Evolutionary conservation across 2,888 invertebrate genomes (phyloP).

Genomic region (Chalcis sispes): DNA sequence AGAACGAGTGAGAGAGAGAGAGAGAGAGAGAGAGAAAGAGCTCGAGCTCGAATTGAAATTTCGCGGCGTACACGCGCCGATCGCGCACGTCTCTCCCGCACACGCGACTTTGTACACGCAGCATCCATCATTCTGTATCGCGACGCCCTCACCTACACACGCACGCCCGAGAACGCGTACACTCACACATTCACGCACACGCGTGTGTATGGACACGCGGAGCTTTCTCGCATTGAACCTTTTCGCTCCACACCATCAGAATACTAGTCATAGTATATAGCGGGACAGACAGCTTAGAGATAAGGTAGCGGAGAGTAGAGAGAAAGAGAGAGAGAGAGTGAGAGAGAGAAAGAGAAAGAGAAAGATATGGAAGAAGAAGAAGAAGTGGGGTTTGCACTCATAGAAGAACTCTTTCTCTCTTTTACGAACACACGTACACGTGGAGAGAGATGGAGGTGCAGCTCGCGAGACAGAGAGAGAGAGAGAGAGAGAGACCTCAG

Average conservation of each 20-base stretch:
- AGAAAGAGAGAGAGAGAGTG: constrained; percentile 7
- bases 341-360: constrained; percentile 37
- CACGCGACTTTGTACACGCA: not conserved
- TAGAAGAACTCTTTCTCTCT: not conserved
- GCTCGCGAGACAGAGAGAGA: not conserved
- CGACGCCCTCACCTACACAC: not conserved
- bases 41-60: too few species aligned
- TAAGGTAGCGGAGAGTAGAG: not conserved
- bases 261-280: too few species aligned
- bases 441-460: constrained; percentile 1
- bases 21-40: not conserved
- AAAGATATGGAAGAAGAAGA: too few species aligned
- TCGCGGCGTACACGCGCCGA: too few species aligned
- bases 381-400: constrained; percentile 18
- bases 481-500: constrained; percentile 30
- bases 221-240: not conserved
- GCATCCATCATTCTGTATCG: not conserved
- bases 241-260: not conserved
- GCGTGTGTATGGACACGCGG: not conserved
- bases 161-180: too few species aligned
- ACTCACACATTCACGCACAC: not conserved
- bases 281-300: not conserved
- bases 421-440: not conserved
- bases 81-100: not conserved
- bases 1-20: not conserved